Percentiles rank a stretch among this genome's conserved stretches.
Conservation (phyloP, 2,797 vertebrate genomes). For the Sebastiscus tertius region DNA sequence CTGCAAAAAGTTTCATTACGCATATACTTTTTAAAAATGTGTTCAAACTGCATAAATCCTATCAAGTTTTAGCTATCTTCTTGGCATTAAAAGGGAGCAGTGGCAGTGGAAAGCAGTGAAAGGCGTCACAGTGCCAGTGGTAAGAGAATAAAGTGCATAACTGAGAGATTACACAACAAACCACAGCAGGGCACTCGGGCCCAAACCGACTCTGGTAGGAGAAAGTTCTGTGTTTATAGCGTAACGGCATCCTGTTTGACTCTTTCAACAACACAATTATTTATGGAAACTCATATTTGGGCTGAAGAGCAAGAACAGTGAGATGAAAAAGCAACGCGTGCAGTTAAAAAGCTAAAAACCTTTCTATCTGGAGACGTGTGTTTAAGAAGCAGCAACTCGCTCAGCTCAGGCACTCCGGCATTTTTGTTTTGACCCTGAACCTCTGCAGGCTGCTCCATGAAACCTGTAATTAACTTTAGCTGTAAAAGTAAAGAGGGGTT, state of each 20-base stretch:
- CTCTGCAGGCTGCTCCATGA: constrained; percentile 61
- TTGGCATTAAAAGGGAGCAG: constrained; percentile 40
- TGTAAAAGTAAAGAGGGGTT: constrained; percentile 66
- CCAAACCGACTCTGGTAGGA: constrained; percentile 84
- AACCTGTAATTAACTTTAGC: constrained; percentile 76
- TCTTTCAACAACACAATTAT: constrained; percentile 81
- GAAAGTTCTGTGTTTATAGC: constrained; percentile 65
- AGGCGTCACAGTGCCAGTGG: constrained; percentile 84
- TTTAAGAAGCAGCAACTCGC: constrained; percentile 18
- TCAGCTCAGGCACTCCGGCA: constrained; percentile 37
- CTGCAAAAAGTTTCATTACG: neutral
- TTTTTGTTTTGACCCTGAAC: constrained; percentile 73
- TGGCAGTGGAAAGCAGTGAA: constrained; percentile 75
- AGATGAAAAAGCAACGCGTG: constrained; percentile 52
- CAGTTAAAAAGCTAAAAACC: constrained; percentile 26
- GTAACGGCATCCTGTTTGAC: constrained; percentile 75
- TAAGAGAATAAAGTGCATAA: constrained; percentile 89
- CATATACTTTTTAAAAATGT: constrained; percentile 3
- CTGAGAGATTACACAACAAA: constrained; percentile 92
- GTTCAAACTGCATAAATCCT: constrained; percentile 25
- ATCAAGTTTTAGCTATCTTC: constrained; percentile 31
- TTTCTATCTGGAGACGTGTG: neutral
- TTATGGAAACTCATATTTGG: constrained; percentile 81
- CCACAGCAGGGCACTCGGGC: constrained; percentile 89
- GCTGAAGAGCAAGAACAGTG: constrained; percentile 31